Evolutionary conservation across 1,140 invertebrate genomes (phyloP).

Genomic region (Zaprionus camerounensis): DNA sequence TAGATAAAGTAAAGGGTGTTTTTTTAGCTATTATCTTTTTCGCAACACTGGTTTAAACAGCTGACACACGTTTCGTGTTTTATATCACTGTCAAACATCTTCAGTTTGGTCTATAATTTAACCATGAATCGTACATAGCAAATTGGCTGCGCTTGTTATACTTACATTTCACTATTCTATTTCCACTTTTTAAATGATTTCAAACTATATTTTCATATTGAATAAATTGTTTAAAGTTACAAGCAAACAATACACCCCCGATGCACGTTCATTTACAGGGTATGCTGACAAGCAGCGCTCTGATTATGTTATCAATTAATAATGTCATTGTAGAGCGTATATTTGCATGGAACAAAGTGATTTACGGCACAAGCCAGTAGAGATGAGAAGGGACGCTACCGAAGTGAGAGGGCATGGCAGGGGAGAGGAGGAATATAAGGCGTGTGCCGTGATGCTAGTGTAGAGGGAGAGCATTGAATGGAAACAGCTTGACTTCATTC

Average conservation of each 20-base stretch:
- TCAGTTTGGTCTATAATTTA: no score
- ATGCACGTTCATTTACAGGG: not conserved
- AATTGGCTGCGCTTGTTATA: not conserved
- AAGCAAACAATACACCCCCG: not conserved
- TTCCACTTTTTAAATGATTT: no score
- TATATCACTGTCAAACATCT: no score
- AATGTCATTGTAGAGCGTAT: constrained; percentile 67
- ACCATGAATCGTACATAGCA: not conserved
- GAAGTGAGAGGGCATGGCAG: not conserved
- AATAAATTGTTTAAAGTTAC: no score
- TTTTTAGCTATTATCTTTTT: no score
- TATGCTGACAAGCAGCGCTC: constrained; percentile 61
- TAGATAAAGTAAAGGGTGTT: no score
- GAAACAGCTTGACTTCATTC: constrained; percentile 39
- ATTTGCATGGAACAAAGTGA: constrained; percentile 70
- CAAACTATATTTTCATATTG: no score
- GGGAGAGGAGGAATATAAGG: not conserved
- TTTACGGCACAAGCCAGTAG: constrained; percentile 42
- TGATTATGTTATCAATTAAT: constrained; percentile 80
- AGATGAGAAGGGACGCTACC: not conserved
- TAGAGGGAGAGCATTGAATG: constrained; percentile 7
- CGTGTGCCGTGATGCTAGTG: not conserved
- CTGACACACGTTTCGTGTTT: no score
- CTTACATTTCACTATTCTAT: no score
- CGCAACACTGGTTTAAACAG: no score